These are phyloP conservation scores for Alfaro cultratus DNA, from an alignment of 2,797 vertebrate genomes.

Conservation along the genomic window DNA sequence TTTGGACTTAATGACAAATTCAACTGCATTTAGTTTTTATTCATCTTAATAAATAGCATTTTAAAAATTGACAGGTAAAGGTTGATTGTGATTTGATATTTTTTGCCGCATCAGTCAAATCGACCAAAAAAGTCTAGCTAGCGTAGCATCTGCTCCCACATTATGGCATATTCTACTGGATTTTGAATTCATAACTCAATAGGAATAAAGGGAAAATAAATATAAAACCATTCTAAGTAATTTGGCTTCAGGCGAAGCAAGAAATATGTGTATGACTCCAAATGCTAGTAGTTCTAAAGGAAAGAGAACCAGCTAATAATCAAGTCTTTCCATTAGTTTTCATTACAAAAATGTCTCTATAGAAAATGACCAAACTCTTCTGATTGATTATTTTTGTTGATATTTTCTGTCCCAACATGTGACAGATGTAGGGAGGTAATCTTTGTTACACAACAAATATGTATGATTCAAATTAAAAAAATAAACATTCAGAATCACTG, in stretches of 20 bases:
- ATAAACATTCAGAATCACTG: background rate
- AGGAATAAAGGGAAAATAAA: background rate
- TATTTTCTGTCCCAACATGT: background rate
- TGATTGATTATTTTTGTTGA: background rate
- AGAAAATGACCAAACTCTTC: background rate
- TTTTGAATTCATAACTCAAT: background rate
- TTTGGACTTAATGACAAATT: too few relatives aligned
- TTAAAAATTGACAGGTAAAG: too few relatives aligned
- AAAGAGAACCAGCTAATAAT: background rate
- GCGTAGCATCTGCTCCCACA: background rate
- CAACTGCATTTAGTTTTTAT: too few relatives aligned
- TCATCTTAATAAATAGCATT: too few relatives aligned
- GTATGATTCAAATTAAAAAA: constrained; percentile 1
- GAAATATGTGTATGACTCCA: background rate
- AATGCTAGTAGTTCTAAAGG: background rate
- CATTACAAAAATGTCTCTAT: background rate
- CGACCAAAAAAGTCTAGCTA: too few relatives aligned
- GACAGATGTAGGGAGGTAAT: background rate
- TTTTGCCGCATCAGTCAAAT: too few relatives aligned
- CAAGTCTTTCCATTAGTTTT: background rate
- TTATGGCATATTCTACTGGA: background rate
- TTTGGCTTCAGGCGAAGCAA: background rate
- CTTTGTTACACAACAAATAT: background rate
- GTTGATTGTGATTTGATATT: too few relatives aligned
- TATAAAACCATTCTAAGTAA: background rate